Conservation (phyloP, 2,888 invertebrate genomes). For the Orthonychiurus folsomi region DNA sequence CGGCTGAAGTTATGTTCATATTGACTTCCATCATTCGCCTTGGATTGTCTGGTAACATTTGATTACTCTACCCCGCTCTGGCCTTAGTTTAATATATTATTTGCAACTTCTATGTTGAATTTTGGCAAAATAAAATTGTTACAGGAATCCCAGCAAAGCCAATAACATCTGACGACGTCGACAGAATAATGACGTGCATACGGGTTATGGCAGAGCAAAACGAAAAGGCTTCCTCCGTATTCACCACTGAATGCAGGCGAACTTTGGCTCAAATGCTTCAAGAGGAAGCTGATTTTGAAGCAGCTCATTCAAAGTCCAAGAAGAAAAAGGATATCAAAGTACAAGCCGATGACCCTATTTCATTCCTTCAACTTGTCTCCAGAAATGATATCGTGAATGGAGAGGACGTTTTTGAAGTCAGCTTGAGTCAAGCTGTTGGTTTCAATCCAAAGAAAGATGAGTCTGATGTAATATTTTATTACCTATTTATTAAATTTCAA, state of each 20-base stretch:
- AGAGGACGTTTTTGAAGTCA: slow-evolving; percentile 86
- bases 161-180: slow-evolving; percentile 92
- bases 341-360: slow-evolving; percentile 79
- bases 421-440: slow-evolving; percentile 78
- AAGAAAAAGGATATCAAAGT: slow-evolving; percentile 59
- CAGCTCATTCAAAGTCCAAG: slow-evolving; percentile 53
- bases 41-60: slow-evolving; percentile 64
- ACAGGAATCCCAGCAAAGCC: slow-evolving; percentile 52
- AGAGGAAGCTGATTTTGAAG: slow-evolving; percentile 65
- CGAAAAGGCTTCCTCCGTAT: slow-evolving; percentile 52
- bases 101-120: not conserved
- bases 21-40: slow-evolving; percentile 77
- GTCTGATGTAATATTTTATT: slow-evolving; percentile 45
- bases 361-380: slow-evolving; percentile 66
- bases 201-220: slow-evolving; percentile 60
- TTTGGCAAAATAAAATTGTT: not conserved
- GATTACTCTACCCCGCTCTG: too few relatives aligned
- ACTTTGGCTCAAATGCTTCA: slow-evolving; percentile 74
- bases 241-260: slow-evolving; percentile 62
- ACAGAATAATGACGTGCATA: slow-evolving; percentile 75
- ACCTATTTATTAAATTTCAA: not conserved
- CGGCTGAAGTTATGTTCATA: slow-evolving; percentile 77
- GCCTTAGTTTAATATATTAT: not conserved
- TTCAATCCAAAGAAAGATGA: slow-evolving; percentile 48
- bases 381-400: slow-evolving; percentile 55